Evolutionary conservation across 2,797 vertebrate species (phyloP), one percentile per base, ranked within the genome.

Genomic region (Morelia viridis): DNA sequence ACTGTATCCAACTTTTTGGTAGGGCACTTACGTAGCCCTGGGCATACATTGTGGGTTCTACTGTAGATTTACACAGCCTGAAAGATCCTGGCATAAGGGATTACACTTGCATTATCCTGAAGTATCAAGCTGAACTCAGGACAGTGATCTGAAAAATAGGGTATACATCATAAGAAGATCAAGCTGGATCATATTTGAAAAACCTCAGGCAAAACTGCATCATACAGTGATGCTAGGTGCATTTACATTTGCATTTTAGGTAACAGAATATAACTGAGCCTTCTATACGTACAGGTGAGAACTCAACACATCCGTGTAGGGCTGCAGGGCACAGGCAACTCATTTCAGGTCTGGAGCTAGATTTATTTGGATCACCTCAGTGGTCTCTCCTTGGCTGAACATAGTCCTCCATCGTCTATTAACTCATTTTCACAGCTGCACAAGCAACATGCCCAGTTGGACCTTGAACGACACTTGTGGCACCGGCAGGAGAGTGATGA

Each of bases 401-500:
- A 28, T 57, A n/a, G 35, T 13, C 41, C 17, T 26, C 2, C 53
- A 15, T 0, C 28, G 12, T 90, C 71, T 86, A 41, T 88, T 83
- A 31, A 64, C 31, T 22, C 5, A 8, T 58, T 89, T 46, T 97
- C 97, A 91, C 98, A 99, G 98, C 95, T 98, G 96, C 98, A 98
- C 96, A 99, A 99, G 96, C 99, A 99, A 97, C 99, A 99, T 13
- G 98, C 98, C 1, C 98, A 98, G 58, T 97, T 98, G 0, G 98
- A 99, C 91, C 97, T 98, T 0, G 98, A 99, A 57, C 97, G 99
- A 80, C 99, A 99, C 95, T 98, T 98, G 1, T 99, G 99, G 99
- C 99, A 99, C 97, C 97, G 99, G 24, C 98, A 98, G 94, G 99
- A 99, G 94, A 99, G 99, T 0, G 99, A 99, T 0, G 99, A 99